Evolutionary conservation across 2,113 vertebrate species (phyloP).

Genomic region (Anolis carolinensis): DNA sequence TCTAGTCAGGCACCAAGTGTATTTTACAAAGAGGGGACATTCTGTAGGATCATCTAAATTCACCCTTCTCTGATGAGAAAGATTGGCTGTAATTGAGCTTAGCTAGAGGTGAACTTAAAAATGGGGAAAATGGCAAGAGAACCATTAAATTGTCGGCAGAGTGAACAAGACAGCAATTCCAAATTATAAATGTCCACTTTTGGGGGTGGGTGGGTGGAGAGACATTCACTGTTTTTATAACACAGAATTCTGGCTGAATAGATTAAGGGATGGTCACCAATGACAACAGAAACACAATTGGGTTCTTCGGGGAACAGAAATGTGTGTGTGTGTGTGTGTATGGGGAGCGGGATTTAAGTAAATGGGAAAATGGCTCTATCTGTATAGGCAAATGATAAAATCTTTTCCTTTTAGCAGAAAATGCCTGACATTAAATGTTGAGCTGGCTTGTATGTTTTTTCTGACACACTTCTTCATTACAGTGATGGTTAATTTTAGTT

Average conservation of each 20-base stretch:
- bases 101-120: not conserved
- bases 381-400: not conserved
- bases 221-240: not conserved
- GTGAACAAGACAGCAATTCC: not conserved
- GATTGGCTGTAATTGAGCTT: not conserved
- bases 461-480: slow-evolving; percentile 26
- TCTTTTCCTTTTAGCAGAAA: not conserved
- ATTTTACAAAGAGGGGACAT: not conserved
- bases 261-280: not conserved
- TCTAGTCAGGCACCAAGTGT: not conserved
- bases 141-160: not conserved
- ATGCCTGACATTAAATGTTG: not conserved
- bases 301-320: not conserved
- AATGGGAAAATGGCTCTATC: not conserved
- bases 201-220: no score
- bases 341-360: not conserved
- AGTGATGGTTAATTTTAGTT: slow-evolving; percentile 27
- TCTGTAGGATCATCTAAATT: not conserved
- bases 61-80: not conserved
- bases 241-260: not conserved
- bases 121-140: not conserved
- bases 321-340: no score
- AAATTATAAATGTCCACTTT: not conserved
- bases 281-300: not conserved
- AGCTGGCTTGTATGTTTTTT: not conserved